phyloP scores from a whole-genome alignment of 2,113 vertebrate genomes.

The Clinocottus analis region DNA sequence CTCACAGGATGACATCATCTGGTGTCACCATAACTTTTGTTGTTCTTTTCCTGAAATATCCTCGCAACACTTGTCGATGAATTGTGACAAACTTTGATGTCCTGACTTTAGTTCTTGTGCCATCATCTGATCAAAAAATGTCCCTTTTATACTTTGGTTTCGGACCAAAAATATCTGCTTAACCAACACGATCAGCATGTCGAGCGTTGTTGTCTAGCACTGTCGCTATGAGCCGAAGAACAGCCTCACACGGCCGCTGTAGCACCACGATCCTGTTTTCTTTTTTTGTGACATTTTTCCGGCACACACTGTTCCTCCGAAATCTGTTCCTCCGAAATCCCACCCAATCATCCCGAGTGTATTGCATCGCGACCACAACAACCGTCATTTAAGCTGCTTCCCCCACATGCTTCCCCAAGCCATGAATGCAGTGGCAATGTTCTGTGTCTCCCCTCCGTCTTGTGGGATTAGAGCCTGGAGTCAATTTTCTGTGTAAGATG shows the following conservation, averaged over 20 bases:
- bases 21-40: background rate
- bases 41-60: background rate
- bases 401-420: conserved; percentile 8
- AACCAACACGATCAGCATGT: background rate
- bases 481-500: conserved; percentile 18
- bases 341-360: background rate
- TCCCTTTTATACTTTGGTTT: background rate
- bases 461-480: conserved; percentile 35
- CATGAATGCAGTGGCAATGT: conserved; percentile 7
- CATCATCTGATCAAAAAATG: background rate
- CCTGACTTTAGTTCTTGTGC: background rate
- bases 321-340: background rate
- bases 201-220: background rate
- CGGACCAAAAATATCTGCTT: background rate
- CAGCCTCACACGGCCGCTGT: background rate
- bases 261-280: background rate
- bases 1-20: background rate
- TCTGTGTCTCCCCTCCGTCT: conserved; percentile 5
- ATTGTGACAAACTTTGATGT: background rate
- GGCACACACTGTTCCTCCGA: background rate
- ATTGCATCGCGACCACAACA: background rate
- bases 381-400: conserved; percentile 12
- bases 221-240: background rate
- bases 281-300: background rate
- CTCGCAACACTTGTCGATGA: background rate